phyloP scores from a whole-genome alignment of 2,113 vertebrate genomes.

The Cottus gobio region DNA sequence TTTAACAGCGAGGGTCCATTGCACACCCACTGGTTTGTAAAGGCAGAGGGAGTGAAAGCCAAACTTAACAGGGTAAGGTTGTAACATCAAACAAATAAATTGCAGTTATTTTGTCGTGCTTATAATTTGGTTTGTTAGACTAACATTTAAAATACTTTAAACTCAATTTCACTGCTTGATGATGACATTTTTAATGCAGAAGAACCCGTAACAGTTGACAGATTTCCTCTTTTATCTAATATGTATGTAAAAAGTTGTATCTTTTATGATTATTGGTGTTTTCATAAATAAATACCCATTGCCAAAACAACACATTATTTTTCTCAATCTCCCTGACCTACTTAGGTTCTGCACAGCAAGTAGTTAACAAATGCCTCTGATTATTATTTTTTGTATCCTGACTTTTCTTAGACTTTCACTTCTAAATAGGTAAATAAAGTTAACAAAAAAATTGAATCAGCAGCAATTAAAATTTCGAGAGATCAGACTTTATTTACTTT shows the following conservation, averaged over 20 bases:
- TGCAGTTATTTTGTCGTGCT: background rate
- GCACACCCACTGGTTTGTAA: slow-evolving; percentile 47
- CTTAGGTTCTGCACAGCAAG: slow-evolving; percentile 26
- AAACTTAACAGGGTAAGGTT: slow-evolving; percentile 4
- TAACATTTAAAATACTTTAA: background rate
- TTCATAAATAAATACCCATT: background rate
- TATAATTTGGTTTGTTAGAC: background rate
- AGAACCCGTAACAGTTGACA: background rate
- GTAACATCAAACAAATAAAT: slow-evolving; percentile 22
- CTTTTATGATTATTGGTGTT: background rate
- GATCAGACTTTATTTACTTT: background rate
- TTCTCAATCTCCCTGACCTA: slow-evolving; percentile 34
- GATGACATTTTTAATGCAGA: background rate
- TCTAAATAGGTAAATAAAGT: slow-evolving; percentile 31
- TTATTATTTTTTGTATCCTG: too few relatives aligned
- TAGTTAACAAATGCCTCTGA: slow-evolving; percentile 15
- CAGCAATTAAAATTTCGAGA: background rate
- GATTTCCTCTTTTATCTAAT: background rate
- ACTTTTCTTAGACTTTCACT: background rate
- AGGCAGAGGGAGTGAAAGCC: slow-evolving; percentile 25
- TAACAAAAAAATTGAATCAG: background rate
- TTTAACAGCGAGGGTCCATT: slow-evolving; percentile 54
- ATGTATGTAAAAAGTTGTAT: background rate
- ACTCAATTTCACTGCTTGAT: background rate
- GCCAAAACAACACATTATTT: background rate